Evolutionary conservation across 2,797 vertebrate genomes (phyloP).

Genomic region (Myioborus melanocephalus): DNA sequence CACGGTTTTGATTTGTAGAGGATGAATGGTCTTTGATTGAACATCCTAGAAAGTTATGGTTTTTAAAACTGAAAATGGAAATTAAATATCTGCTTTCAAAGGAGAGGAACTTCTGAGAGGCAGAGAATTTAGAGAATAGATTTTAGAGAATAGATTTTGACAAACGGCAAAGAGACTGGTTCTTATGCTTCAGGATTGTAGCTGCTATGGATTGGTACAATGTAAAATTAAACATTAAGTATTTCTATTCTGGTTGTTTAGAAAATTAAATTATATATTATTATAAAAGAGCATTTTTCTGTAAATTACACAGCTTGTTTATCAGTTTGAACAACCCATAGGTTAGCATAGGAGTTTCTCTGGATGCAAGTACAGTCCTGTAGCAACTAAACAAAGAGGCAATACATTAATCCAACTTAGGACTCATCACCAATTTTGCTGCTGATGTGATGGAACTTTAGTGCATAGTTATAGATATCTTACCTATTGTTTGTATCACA

Average conservation of each 20-base stretch:
- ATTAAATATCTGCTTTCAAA: neutral
- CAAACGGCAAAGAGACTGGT: neutral
- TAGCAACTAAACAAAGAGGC: neutral
- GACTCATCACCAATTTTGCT: neutral
- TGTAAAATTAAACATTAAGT: neutral
- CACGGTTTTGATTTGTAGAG: neutral
- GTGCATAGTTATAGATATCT: neutral
- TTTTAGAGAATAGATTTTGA: neutral
- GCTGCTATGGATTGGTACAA: neutral
- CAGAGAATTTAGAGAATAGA: neutral
- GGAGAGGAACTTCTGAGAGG: neutral
- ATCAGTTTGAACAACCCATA: neutral
- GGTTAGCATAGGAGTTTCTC: neutral
- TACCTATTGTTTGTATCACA: neutral
- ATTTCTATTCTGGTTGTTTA: neutral
- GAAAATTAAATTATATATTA: neutral
- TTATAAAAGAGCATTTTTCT: neutral
- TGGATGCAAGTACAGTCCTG: neutral
- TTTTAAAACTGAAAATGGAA: neutral
- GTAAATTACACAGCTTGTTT: neutral
- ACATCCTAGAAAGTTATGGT: neutral
- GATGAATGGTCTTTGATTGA: neutral
- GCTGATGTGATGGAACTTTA: neutral
- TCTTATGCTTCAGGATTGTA: neutral
- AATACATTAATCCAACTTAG: neutral